phyloP scores from a whole-genome alignment of 2,797 vertebrate species.

The Gobionotothen gibberifrons region DNA sequence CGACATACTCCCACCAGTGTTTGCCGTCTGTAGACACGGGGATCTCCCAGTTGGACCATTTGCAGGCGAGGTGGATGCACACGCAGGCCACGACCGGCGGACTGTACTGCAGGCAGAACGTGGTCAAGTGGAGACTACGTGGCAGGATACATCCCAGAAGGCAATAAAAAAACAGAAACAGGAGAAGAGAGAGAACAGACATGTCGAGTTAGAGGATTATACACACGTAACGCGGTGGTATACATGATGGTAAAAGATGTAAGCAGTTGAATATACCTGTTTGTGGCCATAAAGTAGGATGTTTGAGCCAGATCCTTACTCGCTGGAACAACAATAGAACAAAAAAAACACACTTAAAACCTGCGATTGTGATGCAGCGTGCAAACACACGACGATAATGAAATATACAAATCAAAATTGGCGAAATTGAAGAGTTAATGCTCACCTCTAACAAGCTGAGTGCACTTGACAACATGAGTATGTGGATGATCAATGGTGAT shows the following conservation, averaged over 20 bases:
- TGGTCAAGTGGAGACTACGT: constrained; percentile 96
- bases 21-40: constrained; percentile 98
- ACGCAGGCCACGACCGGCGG: constrained; percentile 98
- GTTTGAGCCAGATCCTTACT: constrained; percentile 99
- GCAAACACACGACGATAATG: background rate
- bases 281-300: constrained; percentile 99
- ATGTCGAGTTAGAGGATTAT: constrained; percentile 68
- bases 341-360: constrained; percentile 63
- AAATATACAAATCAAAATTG: background rate
- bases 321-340: constrained; percentile 86
- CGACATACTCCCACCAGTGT: constrained; percentile 99
- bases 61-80: constrained; percentile 99
- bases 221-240: constrained; percentile 19
- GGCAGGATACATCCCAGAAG: constrained; percentile 57
- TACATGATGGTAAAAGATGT: no score
- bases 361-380: background rate
- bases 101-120: constrained; percentile 99
- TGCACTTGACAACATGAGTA: constrained; percentile 96
- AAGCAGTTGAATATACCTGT: constrained; percentile 88
- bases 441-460: constrained; percentile 95
- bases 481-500: constrained; percentile 98
- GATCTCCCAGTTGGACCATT: constrained; percentile 99
- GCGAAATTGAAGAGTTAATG: constrained; percentile 30
- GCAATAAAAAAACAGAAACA: constrained; percentile 27
- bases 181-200: constrained; percentile 32